These are phyloP conservation scores for Macroramphosus scolopax DNA, from an alignment of 2,797 vertebrate species.

Conservation along the genomic window DNA sequence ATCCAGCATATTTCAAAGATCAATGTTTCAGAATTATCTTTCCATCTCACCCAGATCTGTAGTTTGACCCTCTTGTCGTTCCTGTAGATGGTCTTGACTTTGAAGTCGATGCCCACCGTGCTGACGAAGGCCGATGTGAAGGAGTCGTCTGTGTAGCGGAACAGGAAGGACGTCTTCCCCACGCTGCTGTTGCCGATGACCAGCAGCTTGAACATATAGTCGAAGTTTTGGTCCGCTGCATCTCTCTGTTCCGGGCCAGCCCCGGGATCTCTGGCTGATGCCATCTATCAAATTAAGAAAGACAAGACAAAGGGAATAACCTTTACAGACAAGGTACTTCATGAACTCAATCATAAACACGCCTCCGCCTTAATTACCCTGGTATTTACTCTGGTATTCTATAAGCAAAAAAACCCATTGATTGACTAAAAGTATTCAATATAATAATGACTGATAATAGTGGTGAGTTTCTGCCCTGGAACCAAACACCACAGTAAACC, in stretches of 20 bases:
- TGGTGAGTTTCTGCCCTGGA: too few species aligned
- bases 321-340: too few species aligned
- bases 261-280: constrained; percentile 75
- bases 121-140: constrained; percentile 92
- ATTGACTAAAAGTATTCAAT: too few species aligned
- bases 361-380: not conserved
- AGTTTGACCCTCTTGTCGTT: constrained; percentile 90
- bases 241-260: constrained; percentile 74
- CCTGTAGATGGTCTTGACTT: constrained; percentile 90
- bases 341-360: not conserved
- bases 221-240: constrained; percentile 88
- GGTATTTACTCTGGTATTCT: too few species aligned
- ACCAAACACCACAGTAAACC: too few species aligned
- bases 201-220: constrained; percentile 93
- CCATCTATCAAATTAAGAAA: constrained; percentile 73
- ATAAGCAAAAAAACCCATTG: too few species aligned
- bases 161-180: constrained; percentile 91
- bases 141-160: constrained; percentile 89
- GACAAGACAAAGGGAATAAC: not conserved
- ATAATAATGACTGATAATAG: too few species aligned
- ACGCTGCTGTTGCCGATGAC: constrained; percentile 92
- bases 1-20: not conserved
- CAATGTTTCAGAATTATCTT: too few species aligned
- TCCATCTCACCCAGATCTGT: constrained; percentile 86
- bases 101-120: constrained; percentile 93